phyloP scores from a whole-genome alignment of 2,797 vertebrate genomes.

The Pangasius djambal region DNA sequence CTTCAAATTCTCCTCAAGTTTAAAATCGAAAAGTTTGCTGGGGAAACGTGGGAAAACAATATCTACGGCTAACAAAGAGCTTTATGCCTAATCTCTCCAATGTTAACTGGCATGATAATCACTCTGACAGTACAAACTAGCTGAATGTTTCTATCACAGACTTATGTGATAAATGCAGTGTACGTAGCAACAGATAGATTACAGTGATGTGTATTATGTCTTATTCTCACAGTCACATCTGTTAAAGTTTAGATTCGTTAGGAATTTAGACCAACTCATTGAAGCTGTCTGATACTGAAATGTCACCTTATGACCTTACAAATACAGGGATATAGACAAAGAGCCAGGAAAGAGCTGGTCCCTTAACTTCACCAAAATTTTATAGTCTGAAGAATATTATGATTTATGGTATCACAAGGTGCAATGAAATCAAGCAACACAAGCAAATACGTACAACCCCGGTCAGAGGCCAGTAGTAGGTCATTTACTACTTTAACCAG shows the following conservation, averaged over 20 bases:
- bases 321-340: background rate
- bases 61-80: background rate
- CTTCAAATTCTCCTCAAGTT: background rate
- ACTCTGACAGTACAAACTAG: background rate
- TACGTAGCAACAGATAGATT: background rate
- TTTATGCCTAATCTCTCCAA: background rate
- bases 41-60: background rate
- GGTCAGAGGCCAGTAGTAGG: background rate
- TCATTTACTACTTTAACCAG: conserved; percentile 4
- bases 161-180: background rate
- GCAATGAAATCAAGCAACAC: background rate
- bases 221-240: background rate
- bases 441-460: background rate
- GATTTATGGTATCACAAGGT: background rate
- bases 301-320: no score
- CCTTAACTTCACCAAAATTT: background rate
- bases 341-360: background rate
- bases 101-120: background rate
- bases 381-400: background rate
- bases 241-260: background rate
- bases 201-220: background rate
- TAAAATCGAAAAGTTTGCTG: background rate
- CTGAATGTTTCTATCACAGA: background rate
- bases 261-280: background rate
- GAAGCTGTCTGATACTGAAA: background rate